Percentiles rank a stretch among this genome's conserved stretches.
Evolutionary conservation across 2,797 vertebrate genomes (phyloP).

Genomic region (Miopithecus talapoin): DNA sequence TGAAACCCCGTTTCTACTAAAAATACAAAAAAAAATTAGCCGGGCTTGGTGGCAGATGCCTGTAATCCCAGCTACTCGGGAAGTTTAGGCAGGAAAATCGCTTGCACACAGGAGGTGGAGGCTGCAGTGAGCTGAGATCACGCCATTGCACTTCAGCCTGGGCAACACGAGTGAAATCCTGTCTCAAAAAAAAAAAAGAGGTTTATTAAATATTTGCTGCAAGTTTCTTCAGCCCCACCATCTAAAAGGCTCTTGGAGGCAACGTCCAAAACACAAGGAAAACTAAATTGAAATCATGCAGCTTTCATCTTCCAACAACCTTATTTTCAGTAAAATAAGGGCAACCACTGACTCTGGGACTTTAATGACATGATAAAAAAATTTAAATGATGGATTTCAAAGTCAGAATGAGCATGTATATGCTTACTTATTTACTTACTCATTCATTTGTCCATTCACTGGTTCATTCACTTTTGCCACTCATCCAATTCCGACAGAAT

Average conservation of each 20-base stretch:
- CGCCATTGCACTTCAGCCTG: background rate
- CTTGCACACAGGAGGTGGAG: background rate
- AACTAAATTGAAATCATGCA: background rate
- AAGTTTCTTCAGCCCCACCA: background rate
- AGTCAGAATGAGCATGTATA: background rate
- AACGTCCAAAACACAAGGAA: background rate
- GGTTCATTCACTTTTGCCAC: background rate
- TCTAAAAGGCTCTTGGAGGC: background rate
- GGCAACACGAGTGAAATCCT: background rate
- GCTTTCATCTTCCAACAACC: slow-evolving; percentile 16
- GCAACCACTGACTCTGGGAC: background rate
- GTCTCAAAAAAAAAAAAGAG: background rate
- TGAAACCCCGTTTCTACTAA: background rate
- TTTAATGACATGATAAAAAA: background rate
- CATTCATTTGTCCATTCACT: background rate
- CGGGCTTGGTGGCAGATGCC: fast-evolving
- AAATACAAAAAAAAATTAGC: background rate
- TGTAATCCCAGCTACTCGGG: background rate
- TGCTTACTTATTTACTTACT: background rate
- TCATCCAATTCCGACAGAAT: background rate
- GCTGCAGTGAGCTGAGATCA: background rate
- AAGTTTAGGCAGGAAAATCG: background rate
- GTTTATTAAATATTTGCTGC: slow-evolving; percentile 19
- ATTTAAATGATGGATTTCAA: background rate
- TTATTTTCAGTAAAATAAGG: slow-evolving; percentile 20